Evolutionary conservation across 1,140 invertebrate species (phyloP).

Genomic region (Anadara kagoshimensis): DNA sequence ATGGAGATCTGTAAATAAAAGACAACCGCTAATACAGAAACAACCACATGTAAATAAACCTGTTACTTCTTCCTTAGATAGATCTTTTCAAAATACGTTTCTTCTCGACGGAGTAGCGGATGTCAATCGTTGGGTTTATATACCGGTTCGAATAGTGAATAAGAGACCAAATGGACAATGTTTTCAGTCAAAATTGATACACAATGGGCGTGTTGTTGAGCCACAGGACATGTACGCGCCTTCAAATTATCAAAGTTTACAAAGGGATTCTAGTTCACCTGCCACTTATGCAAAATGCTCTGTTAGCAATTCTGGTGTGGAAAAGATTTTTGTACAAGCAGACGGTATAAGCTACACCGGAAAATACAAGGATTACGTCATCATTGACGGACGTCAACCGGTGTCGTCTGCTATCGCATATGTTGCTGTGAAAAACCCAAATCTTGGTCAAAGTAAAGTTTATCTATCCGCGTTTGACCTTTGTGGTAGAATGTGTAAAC

Average conservation of each 20-base stretch:
- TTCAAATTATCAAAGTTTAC: background rate
- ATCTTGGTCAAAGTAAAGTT: background rate
- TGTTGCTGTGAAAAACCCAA: slow-evolving; percentile 21
- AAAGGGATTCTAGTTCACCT: background rate
- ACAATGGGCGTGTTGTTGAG: slow-evolving; percentile 4
- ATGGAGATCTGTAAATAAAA: too few relatives aligned
- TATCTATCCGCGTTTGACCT: slow-evolving; percentile 26
- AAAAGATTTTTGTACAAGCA: slow-evolving; percentile 17
- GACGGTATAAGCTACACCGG: slow-evolving; percentile 23
- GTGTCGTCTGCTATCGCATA: slow-evolving; percentile 19
- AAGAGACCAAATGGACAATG: slow-evolving; percentile 10
- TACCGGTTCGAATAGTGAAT: slow-evolving; percentile 30
- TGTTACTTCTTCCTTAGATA: too few relatives aligned
- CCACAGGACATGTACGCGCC: slow-evolving; percentile 11
- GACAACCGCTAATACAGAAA: too few relatives aligned
- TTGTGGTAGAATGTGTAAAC: slow-evolving; percentile 26
- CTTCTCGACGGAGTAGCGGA: slow-evolving; percentile 24
- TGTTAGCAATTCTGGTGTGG: slow-evolving; percentile 5
- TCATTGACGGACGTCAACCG: slow-evolving; percentile 9
- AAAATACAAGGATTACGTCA: slow-evolving; percentile 18
- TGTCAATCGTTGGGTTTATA: slow-evolving; percentile 23
- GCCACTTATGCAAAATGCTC: background rate
- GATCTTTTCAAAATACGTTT: slow-evolving; percentile 27
- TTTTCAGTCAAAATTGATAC: slow-evolving; percentile 4
- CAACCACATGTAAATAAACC: too few relatives aligned